Base-by-base conservation (phyloP, 2,888 invertebrate species). In the Coelinius sp. region DNA sequence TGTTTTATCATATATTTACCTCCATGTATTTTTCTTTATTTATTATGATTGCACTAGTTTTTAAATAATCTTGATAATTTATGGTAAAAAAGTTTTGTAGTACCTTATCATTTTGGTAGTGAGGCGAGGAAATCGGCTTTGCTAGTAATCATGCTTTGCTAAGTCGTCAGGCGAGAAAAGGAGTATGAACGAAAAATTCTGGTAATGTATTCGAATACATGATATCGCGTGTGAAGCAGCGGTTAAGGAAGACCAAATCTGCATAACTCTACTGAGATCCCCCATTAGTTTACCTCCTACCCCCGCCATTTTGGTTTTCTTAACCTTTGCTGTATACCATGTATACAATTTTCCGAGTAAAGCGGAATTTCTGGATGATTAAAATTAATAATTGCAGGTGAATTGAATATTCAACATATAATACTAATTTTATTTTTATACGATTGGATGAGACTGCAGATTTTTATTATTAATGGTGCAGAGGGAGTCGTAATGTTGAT, bases 141-240 rank as follows among this genome's bases (percentile, higher is more conserved):
- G 41, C 31, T 17, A 59, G 68, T 59, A 24, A 24, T 70, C 62
- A 64, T 70, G 69, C 49, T 70, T 56, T 38, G 46, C 46, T 52
- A 49, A 64, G 63, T 70, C 31, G 49, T 64, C 70, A 35, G 59
- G 38, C 17, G 63, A 20, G 62, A 59, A 31, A 73, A 68, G 69
- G 70, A 62, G 65, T 70, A 49, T 71, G 72, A 71, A 76, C 68
- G 53, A 73, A 66, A 82, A 79, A 79, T 76, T 75, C 75, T 77
- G 80, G 74, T 77, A 72, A 76, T 83, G 79, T 79, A 84, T 83
- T 84, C 79, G 81, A 84, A 85, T 84, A 78, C 80, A 81, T 78
- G 81, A 80, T 83, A 82, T 85, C 81, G 85, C 85, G 83, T 85
- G 85, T 82, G 78, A 81, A 83, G 77, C 80, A 79, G 80, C 80